phyloP scores from a whole-genome alignment of 2,113 vertebrate species.

The Dasyprocta punctata region DNA sequence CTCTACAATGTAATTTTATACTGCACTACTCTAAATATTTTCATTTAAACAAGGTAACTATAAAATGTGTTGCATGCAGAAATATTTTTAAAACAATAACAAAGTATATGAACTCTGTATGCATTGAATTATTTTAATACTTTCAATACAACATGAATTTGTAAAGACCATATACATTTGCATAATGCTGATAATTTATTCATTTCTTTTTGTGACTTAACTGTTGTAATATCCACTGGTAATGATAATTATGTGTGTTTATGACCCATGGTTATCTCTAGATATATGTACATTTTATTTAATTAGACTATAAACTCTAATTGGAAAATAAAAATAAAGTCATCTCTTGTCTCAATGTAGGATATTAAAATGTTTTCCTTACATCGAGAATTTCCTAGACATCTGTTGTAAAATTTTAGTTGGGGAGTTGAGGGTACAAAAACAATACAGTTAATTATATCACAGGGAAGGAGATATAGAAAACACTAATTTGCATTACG shows the following conservation, averaged over 20 bases:
- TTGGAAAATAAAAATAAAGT: slow-evolving; percentile 61
- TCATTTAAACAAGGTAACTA: slow-evolving; percentile 61
- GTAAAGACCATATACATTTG: slow-evolving; percentile 39
- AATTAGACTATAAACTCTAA: slow-evolving; percentile 70
- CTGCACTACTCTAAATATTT: not conserved
- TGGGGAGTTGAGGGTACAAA: not conserved
- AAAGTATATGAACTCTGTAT: not conserved
- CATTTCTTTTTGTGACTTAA: slow-evolving; percentile 10
- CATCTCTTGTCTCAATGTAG: slow-evolving; percentile 6
- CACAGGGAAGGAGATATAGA: not conserved
- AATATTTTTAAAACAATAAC: slow-evolving; percentile 28
- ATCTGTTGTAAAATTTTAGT: not conserved
- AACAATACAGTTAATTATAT: not conserved
- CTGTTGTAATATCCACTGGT: slow-evolving; percentile 22
- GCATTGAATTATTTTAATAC: slow-evolving; percentile 64
- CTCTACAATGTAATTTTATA: slow-evolving; percentile 28
- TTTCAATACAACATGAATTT: not conserved
- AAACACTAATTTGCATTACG: not conserved
- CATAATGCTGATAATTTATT: slow-evolving; percentile 49
- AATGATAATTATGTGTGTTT: slow-evolving; percentile 56
- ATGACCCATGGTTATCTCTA: slow-evolving; percentile 67
- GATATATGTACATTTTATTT: slow-evolving; percentile 54
- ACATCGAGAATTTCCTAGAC: not conserved
- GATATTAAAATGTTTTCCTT: not conserved
- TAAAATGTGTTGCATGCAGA: slow-evolving; percentile 50